Percentiles rank a stretch among this genome's conserved stretches.
phyloP scores from a whole-genome alignment of 1,140 invertebrate species.

The Trichoplusia ni region DNA sequence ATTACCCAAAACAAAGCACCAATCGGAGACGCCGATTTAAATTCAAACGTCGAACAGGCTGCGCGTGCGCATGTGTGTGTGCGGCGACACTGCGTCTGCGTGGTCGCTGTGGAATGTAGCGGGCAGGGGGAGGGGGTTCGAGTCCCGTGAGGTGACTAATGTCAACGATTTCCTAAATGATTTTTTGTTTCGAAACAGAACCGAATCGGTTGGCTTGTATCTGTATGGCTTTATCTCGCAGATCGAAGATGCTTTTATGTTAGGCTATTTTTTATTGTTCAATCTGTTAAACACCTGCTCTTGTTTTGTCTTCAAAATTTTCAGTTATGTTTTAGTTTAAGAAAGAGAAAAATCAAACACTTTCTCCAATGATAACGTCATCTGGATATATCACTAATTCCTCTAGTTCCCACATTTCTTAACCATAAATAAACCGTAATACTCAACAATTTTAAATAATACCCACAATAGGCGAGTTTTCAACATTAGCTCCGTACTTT shows the following conservation, averaged over 20 bases:
- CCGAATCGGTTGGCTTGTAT: neutral
- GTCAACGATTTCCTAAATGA: conserved; percentile 22
- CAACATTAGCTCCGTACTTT: neutral
- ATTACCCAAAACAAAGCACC: conserved; percentile 9
- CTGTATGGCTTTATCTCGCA: conserved; percentile 7
- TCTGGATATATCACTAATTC: no score
- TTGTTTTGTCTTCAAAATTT: neutral
- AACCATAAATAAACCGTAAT: neutral
- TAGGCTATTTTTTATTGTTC: neutral
- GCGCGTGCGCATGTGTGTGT: neutral
- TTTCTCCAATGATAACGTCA: no score
- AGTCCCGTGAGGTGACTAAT: conserved; percentile 15
- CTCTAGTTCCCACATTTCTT: neutral
- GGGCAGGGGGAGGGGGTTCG: conserved; percentile 5
- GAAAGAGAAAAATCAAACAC: no score
- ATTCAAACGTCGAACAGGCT: conserved; percentile 1
- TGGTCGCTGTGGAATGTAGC: conserved; percentile 5
- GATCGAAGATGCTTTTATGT: neutral
- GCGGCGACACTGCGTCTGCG: conserved; percentile 20
- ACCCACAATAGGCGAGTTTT: neutral
- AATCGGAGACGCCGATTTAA: conserved; percentile 8
- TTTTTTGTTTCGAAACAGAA: conserved; percentile 16
- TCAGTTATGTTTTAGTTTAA: neutral
- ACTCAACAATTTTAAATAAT: neutral
- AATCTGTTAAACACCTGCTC: neutral